Conservation (phyloP, 2,888 invertebrate genomes). For the Cantharis rustica region DNA sequence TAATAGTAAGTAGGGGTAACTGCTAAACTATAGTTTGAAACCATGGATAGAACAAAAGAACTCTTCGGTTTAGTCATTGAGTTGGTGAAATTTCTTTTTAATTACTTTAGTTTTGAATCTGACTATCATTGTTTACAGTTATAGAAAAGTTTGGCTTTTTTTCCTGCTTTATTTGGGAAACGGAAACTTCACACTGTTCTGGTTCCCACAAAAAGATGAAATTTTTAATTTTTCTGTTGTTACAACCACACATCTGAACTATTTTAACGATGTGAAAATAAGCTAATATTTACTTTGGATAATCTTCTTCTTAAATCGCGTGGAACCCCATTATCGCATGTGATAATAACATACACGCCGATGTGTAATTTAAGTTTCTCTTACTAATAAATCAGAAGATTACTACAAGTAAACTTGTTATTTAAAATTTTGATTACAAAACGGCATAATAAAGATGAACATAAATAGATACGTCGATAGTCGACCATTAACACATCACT, state of each 20-base stretch:
- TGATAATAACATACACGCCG: neutral
- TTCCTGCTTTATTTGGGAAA: no score
- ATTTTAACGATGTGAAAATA: neutral
- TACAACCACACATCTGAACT: neutral
- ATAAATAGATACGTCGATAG: neutral
- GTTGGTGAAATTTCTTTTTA: no score
- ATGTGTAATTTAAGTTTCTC: neutral
- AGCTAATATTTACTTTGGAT: neutral
- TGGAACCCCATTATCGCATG: neutral
- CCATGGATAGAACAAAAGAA: no score
- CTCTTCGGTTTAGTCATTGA: no score
- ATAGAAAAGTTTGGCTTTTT: no score
- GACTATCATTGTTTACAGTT: no score
- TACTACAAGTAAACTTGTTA: neutral
- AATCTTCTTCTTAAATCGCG: neutral
- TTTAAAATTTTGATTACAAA: neutral
- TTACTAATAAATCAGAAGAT: neutral
- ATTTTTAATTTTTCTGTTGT: neutral
- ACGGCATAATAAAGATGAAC: neutral
- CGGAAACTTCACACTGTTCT: neutral
- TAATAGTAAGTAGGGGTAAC: no score
- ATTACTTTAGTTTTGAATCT: no score
- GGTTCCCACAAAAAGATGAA: neutral
- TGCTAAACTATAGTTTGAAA: no score
- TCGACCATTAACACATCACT: conserved; percentile 6